A percentile compares a stretch with the other conserved stretches of the same genome.
phyloP scores from a whole-genome alignment of 2,113 vertebrate genomes.

The Oryctolagus cuniculus region DNA sequence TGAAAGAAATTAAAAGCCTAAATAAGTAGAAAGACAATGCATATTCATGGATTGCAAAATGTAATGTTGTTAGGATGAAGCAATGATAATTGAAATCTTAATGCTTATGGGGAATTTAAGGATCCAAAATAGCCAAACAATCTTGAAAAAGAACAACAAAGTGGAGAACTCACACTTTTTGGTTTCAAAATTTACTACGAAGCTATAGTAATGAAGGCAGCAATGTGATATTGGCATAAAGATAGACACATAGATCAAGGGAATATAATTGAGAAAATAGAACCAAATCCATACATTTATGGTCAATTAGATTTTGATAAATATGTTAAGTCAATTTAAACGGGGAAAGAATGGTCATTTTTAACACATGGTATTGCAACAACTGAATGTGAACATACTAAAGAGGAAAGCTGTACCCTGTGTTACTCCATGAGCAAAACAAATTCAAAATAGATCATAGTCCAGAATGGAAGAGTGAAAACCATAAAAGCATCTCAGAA shows the following conservation, averaged over 20 bases:
- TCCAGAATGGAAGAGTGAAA: neutral
- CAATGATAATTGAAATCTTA: no score
- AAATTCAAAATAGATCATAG: neutral
- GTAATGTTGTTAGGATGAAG: neutral
- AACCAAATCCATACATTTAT: neutral
- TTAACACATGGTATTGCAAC: neutral
- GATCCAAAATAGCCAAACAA: no score
- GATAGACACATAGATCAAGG: no score
- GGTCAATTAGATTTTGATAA: neutral
- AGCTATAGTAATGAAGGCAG: no score
- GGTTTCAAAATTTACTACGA: neutral
- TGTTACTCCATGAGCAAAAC: neutral
- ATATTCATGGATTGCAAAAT: neutral
- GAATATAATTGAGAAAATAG: neutral
- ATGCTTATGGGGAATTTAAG: neutral
- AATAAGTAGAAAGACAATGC: neutral
- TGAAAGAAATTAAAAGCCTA: no score
- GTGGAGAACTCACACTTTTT: neutral
- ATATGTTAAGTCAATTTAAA: neutral
- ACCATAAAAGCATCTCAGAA: neutral
- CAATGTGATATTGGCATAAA: no score
- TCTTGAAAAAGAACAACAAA: neutral
- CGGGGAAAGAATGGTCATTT: neutral
- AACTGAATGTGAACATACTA: neutral
- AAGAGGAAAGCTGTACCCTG: neutral